Evolutionary conservation across 2,113 vertebrate genomes (phyloP).

Genomic region (Rhinoderma darwinii): DNA sequence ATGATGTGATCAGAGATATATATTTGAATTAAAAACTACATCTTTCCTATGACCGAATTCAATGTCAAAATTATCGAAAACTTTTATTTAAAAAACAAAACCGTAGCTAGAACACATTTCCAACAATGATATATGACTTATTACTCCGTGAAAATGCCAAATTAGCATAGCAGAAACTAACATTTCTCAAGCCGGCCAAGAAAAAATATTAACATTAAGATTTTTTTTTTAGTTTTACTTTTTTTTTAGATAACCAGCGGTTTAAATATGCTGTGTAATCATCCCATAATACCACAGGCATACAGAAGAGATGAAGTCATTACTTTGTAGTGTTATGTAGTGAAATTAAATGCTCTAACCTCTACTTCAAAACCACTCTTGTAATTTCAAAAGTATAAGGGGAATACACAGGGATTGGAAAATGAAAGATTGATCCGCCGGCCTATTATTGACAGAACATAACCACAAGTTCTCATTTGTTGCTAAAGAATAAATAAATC

Average conservation of each 20-base stretch:
- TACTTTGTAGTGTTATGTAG: constrained; percentile 12
- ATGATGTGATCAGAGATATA: not conserved
- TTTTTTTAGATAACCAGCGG: not conserved
- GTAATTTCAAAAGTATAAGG: constrained; percentile 31
- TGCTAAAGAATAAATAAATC: constrained; percentile 21
- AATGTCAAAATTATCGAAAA: not conserved
- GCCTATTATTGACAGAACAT: constrained; percentile 44
- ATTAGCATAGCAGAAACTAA: constrained; percentile 37
- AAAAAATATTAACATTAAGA: constrained; percentile 30
- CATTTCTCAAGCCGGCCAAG: not conserved
- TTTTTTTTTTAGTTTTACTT: not conserved
- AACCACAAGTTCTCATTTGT: constrained; percentile 12
- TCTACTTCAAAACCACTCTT: constrained; percentile 10
- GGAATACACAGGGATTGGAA: constrained; percentile 33
- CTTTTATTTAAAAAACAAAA: not conserved
- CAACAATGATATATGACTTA: constrained; percentile 23
- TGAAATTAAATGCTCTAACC: constrained; percentile 49
- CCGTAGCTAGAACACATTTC: not conserved
- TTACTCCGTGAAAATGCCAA: constrained; percentile 30
- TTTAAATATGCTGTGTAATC: constrained; percentile 43
- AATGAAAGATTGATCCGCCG: constrained; percentile 34
- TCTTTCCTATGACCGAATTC: not conserved
- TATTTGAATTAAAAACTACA: not conserved
- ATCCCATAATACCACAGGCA: constrained; percentile 15
- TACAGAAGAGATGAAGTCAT: constrained; percentile 17